Evolutionary conservation across 2,113 vertebrate genomes (phyloP), one percentile per base, ranked within the genome.

Genomic region (Toxostoma redivivum): DNA sequence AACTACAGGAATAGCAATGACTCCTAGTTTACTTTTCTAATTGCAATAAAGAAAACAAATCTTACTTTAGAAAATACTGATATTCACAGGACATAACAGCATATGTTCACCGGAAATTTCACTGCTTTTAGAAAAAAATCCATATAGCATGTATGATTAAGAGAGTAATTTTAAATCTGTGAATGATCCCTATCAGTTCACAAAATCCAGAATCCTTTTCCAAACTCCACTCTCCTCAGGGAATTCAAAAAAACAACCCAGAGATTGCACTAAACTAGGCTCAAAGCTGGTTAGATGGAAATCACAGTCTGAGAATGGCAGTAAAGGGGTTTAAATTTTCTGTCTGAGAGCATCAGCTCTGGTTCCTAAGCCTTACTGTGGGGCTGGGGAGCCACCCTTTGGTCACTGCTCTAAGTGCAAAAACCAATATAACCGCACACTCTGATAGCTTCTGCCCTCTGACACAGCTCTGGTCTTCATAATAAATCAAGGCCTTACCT

Each of bases 311-410:
- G 0, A 70, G 64, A 83, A 70, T 2, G 37, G 30, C 48, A 65
- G 40, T 15, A 53, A 89, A 92, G 60, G 27, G 2, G 2, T n/a
- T 86, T 51, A 74, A 66, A 89, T 53, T 86, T 67, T 83, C 70
- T 70, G 30, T 73, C 58, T 88, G 71, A 54, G 30, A 64, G 17
- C 53, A 73, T 33, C 60, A 81, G 33, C 48, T 53, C 65, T 86
- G 27, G 54, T 62, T 92, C 42, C 76, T 76, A 11, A 76, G 65
- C 31, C 27, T 90, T 92, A 76, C 85, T n/a, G 91, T 69, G 69
- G 42, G 67, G 54, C 74, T 91, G 51, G 92, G 77, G 94, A 95
- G 93, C 90, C 91, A 92, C 92, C 91, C 60, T 89, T 96, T 78
- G 94, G 95, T 31, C 79, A 69, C n/a, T 44, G 50, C 3, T 67